phyloP scores from a whole-genome alignment of 2,113 vertebrate genomes.

The Toxotes chatareus region DNA sequence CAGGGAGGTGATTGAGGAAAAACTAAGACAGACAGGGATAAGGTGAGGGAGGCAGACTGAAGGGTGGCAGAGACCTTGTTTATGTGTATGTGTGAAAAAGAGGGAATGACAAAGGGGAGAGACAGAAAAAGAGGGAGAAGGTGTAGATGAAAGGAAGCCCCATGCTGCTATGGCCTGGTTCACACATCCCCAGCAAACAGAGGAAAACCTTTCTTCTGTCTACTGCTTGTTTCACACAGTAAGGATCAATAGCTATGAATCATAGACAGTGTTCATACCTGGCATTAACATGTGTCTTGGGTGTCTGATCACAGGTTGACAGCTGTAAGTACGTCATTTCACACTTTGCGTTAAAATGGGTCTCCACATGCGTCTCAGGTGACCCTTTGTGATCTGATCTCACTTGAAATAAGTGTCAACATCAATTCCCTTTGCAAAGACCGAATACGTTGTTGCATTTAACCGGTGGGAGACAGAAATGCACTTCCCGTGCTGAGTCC shows the following conservation, averaged over 20 bases:
- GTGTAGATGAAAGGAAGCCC: slow-evolving; percentile 43
- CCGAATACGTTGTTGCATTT: too few species aligned
- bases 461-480: too few species aligned
- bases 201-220: slow-evolving; percentile 14
- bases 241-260: slow-evolving; percentile 34
- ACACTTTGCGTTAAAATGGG: too few species aligned
- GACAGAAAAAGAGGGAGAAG: slow-evolving; percentile 2
- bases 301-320: too few species aligned
- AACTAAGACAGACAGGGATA: slow-evolving; percentile 1
- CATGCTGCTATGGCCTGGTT: slow-evolving; percentile 44
- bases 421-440: too few species aligned
- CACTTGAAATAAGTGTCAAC: too few species aligned
- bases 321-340: too few species aligned
- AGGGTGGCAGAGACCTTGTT: slow-evolving; percentile 29
- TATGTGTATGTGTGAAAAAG: slow-evolving; percentile 33
- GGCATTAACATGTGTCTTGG: too few species aligned
- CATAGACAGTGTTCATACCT: background rate
- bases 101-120: background rate
- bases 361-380: too few species aligned
- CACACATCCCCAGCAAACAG: slow-evolving; percentile 38
- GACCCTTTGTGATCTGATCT: too few species aligned
- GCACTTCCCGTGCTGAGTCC: too few species aligned
- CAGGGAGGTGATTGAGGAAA: slow-evolving; percentile 3
- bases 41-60: slow-evolving; percentile 7
- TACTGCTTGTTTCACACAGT: slow-evolving; percentile 20